Conservation (phyloP, 2,797 vertebrate species). For the Pempheris klunzingeri region DNA sequence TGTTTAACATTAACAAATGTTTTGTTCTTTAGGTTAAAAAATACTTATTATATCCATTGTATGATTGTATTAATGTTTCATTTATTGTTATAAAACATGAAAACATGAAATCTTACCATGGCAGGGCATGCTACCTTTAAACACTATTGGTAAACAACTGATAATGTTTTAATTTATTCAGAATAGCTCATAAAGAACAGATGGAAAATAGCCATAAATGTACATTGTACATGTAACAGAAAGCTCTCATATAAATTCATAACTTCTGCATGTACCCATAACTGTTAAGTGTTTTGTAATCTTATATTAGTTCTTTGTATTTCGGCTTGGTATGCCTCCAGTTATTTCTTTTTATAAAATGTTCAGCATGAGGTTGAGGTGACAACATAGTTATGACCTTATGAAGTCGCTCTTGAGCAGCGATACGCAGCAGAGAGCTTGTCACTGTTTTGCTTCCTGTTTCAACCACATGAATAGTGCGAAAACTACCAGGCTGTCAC, state of each 20-base stretch:
- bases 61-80: not conserved
- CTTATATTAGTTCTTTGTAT: not conserved
- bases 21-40: not conserved
- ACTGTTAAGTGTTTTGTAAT: not conserved
- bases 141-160: not conserved
- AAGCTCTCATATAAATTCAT: not conserved
- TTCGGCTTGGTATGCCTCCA: not conserved
- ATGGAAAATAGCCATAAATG: too few species aligned
- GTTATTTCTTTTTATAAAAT: not conserved
- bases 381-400: not conserved
- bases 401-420: conserved; percentile 53
- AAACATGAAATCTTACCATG: too few species aligned
- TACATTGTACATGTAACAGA: too few species aligned
- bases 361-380: not conserved
- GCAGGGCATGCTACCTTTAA: too few species aligned
- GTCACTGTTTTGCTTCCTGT: conserved; percentile 65
- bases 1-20: too few species aligned
- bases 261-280: too few species aligned
- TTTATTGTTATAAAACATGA: not conserved
- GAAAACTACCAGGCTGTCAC: conserved; percentile 68
- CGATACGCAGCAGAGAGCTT: not conserved
- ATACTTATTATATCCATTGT: not conserved
- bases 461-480: conserved; percentile 77
- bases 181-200: not conserved
- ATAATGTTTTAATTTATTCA: not conserved